Base-by-base conservation (phyloP, 2,888 invertebrate genomes). In the Allygus modestus region DNA sequence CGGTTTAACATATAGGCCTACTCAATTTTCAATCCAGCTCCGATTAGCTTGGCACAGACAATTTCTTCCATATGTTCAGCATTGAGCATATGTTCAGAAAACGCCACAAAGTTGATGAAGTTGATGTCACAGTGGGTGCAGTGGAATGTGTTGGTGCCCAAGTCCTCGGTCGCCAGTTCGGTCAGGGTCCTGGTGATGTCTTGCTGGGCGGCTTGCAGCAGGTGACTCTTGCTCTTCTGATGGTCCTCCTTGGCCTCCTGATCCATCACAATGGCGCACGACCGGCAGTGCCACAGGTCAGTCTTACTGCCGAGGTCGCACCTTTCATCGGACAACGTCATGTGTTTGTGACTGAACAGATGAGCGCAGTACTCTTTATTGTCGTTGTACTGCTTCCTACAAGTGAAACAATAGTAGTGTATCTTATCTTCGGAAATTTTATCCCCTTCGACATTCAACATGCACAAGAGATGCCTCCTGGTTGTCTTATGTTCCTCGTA, bases 371-470 rank as follows among this genome's bases (percentile, higher is more conserved):
- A 73, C 0, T 73, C 73, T 17, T 41, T 37, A 1, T 20, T 23
- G 28, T 20, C 26, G 11, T 37, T 4, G 12, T 11, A 73, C 43
- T 73, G 73, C 5, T 73, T 73, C 43, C 43, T 37, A 41, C 73
- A 73, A 2, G 15, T 23, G 17, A 73, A 37, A 20, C 73, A 73
- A 20, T 41, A 73, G 11, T 12, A 73, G 73, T 73, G 41, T 2
- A 20, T 37, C 15, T 41, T 41, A 0, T 73, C 73, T 20, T 33
- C 37, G 7, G 15, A 9, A 0, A 73, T 31, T 73, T 41, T 43
- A 41, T 73, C 73, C 5, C 73, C 73, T 41, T 73, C 73, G 37
- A 37, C 26, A 15, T 73, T 73, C 41, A 73, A 41, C 43, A 73
- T 73, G 37, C 73, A 37, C 11, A 73, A 28, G 5, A 73, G 41